Percentiles rank a stretch among this genome's conserved stretches.
These are phyloP conservation scores for Pogonophryne albipinna DNA, from an alignment of 2,797 vertebrate species.

Conservation along the genomic window DNA sequence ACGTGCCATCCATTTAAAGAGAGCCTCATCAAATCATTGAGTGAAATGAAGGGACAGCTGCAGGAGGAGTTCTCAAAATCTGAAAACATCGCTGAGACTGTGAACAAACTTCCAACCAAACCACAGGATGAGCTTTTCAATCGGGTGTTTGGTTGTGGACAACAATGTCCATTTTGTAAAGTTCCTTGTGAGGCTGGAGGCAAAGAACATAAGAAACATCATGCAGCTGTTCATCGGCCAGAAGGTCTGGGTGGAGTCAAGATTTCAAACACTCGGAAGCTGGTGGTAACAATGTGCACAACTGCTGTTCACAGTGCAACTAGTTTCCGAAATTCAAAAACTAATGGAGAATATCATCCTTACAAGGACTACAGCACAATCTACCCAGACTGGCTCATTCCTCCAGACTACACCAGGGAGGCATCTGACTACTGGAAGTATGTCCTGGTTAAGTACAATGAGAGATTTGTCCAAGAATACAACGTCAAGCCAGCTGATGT, in stretches of 20 bases:
- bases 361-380: slow-evolving; percentile 32
- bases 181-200: slow-evolving; percentile 78
- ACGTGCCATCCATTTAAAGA: slow-evolving; percentile 43
- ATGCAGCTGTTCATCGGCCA: slow-evolving; percentile 53
- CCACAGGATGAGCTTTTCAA: slow-evolving; percentile 68
- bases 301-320: slow-evolving; percentile 37
- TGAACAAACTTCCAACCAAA: slow-evolving; percentile 54
- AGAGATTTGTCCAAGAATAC: slow-evolving; percentile 55
- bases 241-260: no score
- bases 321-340: no score
- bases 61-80: slow-evolving; percentile 20
- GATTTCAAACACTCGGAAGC: no score
- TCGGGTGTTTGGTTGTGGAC: slow-evolving; percentile 64
- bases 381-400: slow-evolving; percentile 75
- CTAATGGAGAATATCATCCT: rapidly evolving
- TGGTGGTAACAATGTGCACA: slow-evolving; percentile 55
- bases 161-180: slow-evolving; percentile 76
- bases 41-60: slow-evolving; percentile 31
- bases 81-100: slow-evolving; percentile 10
- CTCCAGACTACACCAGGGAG: slow-evolving; percentile 52
- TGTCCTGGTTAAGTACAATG: slow-evolving; percentile 68
- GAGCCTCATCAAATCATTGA: neutral
- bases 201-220: neutral
- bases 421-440: slow-evolving; percentile 79
- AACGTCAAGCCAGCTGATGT: slow-evolving; percentile 51